Evolutionary conservation across 2,113 vertebrate genomes (phyloP), one percentile per base, ranked within the genome.

Genomic region (Electrona antarctica): DNA sequence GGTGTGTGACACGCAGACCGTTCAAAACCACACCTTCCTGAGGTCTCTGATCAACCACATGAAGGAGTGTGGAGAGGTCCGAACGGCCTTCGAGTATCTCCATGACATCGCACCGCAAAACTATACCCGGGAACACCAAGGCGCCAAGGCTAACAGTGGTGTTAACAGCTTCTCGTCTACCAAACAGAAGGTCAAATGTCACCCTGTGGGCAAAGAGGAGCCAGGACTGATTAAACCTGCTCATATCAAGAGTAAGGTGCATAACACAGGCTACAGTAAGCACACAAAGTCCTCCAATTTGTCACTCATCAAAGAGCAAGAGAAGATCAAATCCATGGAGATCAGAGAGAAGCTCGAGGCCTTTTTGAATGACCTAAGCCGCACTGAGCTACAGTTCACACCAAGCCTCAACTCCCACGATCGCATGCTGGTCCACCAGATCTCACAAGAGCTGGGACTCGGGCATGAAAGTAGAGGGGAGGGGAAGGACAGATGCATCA

Each of bases 71-170:
- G 97, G 97, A 0, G 93, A 95, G 10, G 90, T 95, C 12, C 94
- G 95, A 63, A 94, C 96, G 0, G 98, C 95, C 13, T 99, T 98
- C 0, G 96, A 99, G 88, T 99, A 98, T 76, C 92, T 99, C 0
- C 87, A 92, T 0, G 91, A 95, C 78, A 86, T 96, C 0, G 85
- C 95, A 60, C 95, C 97, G 0, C 93, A 96, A 3, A 96, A 95
- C 75, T 96, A 97, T 57, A 67, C 90, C 1, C 88, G 88, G 0
- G 78, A 92, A 15, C 86, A 13, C 4, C 89, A 88, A 21, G 83
- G 77, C 60, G 14, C 51, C 0, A 91, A 84, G 69, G 1, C 70
- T 12, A 74, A 29, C 0, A 6, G 33, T 0, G 65, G 76, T 29
- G 21, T 70, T 6, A 28, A 74, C 73, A 74, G 70, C 48, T 58